Evolutionary conservation across 30 jellyfish, hydroid and myxozoan genomes (phyloP).

Genomic region (Aurelia coerulea): DNA sequence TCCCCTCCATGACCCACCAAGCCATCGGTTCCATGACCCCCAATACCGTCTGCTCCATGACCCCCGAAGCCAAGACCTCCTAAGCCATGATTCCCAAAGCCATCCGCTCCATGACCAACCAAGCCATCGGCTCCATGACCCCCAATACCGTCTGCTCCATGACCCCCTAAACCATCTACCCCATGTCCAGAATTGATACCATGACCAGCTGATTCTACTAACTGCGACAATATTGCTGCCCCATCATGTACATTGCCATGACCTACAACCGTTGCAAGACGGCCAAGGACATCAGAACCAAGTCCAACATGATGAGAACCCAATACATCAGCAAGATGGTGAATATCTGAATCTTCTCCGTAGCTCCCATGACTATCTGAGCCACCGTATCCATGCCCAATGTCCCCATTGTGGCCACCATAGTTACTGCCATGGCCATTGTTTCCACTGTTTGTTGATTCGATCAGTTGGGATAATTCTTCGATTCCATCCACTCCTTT

Average conservation of each 20-base stretch:
- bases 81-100: constrained; percentile 1
- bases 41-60: neutral
- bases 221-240: constrained; percentile 51
- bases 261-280: constrained; percentile 78
- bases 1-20: neutral
- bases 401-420: constrained; percentile 33
- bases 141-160: neutral
- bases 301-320: constrained; percentile 56
- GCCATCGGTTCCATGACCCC: neutral
- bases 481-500: constrained; percentile 26
- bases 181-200: constrained; percentile 1
- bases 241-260: constrained; percentile 86
- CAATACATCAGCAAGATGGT: constrained; percentile 22
- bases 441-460: constrained; percentile 3
- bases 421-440: constrained; percentile 41
- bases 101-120: neutral
- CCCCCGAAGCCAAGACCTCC: constrained; percentile 1
- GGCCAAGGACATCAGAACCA: constrained; percentile 29
- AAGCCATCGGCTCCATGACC: neutral
- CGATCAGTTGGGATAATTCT: constrained; percentile 41
- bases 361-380: constrained; percentile 26
- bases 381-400: constrained; percentile 29
- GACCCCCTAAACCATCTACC: neutral
- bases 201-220: constrained; percentile 67
- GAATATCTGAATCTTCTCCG: constrained; percentile 38